Percentiles rank a stretch among this genome's conserved stretches.
Evolutionary conservation across 2,888 invertebrate genomes (phyloP).

Genomic region (Silvanus unidentatus): DNA sequence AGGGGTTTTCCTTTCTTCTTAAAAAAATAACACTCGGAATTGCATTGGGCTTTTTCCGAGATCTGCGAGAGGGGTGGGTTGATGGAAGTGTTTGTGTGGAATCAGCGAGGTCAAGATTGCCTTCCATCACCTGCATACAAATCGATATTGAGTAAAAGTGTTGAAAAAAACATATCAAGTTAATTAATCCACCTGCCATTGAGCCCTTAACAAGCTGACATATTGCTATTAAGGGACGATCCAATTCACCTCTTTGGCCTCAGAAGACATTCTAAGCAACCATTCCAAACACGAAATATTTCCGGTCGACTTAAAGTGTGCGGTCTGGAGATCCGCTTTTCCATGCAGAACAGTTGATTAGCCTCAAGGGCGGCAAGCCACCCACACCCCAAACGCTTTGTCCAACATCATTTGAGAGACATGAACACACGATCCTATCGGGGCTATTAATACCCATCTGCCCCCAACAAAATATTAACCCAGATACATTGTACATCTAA

Average conservation of each 20-base stretch:
- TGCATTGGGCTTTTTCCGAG: no score
- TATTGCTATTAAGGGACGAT: constrained; percentile 19
- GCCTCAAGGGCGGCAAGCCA: constrained; percentile 7
- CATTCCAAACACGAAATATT: constrained; percentile 21
- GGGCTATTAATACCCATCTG: no score
- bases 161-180: constrained; percentile 8
- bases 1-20: no score
- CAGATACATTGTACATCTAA: no score
- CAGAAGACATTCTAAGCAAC: constrained; percentile 23
- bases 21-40: no score
- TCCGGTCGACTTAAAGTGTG: constrained; percentile 21
- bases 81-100: no score
- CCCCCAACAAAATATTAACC: no score
- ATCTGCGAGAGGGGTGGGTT: no score
- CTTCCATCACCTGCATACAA: constrained; percentile 15
- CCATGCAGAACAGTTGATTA: constrained; percentile 20
- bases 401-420: no score
- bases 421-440: no score
- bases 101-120: no score
- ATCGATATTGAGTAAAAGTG: constrained; percentile 15
- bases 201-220: constrained; percentile 21
- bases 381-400: neutral
- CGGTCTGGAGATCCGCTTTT: constrained; percentile 20
- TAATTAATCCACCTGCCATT: no score
- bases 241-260: constrained; percentile 12